Base-by-base conservation (phyloP, 2,113 vertebrate species). In the Arenaria interpres region DNA sequence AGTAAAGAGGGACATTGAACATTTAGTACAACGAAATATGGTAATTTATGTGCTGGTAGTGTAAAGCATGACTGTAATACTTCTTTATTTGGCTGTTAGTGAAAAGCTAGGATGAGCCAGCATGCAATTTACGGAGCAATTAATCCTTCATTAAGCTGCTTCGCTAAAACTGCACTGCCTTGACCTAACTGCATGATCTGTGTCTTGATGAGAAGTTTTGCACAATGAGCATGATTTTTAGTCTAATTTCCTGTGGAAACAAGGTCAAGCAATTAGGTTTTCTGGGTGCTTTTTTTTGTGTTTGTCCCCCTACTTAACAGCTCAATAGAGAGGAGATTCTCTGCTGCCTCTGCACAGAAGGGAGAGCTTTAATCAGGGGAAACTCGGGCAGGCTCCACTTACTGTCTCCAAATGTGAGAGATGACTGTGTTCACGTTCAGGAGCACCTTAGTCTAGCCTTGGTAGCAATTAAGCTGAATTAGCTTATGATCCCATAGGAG, bases 1-100 rank as follows among this genome's bases (percentile, higher is more conserved):
- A 1, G 99, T 99, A 10, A 99, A 98, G 95, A 98, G 99, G 76
- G 99, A 99, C 87, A 86, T 99, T 12, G 99, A 99, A 25, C 98
- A 98, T 85, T 96, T 99, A 19, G 98, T 98, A 37, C 99, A 99
- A 86, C 98, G 98, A 17, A 98, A 96, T 22, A 48, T 12, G 97
- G 98, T 99, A 95, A 98, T 93, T 88, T 71, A 3, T 20, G 76
- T 66, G 62, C 64, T 79, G 66, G 19, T 77, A 75, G 80, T 15
- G 64, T 62, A 74, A 85, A 88, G 67, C 51, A 9, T 50, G 50
- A 43, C 72, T 79, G 28, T 30, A 48, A n/a, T 57, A 20, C 27
- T 15, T 75, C 67, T 76, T 83, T 43, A 43, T 76, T 79, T 95
- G 85, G 75, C 85, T 80, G 43, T 24, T 48, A 41, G 41, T 71